Conservation (phyloP, 2,797 vertebrate genomes). For the Lepus oiostolus region DNA sequence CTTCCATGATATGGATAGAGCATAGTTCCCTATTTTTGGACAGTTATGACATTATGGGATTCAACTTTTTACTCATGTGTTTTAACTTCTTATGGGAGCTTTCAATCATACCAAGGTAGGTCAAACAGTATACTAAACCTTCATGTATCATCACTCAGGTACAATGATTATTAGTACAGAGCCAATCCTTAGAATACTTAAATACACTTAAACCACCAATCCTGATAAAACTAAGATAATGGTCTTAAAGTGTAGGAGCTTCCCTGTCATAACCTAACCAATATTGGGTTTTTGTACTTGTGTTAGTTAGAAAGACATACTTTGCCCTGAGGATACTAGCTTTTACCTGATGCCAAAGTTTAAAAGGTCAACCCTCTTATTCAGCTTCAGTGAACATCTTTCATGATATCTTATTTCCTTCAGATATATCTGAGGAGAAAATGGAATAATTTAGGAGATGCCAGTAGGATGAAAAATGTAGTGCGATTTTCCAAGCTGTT, state of each 20-base stretch:
- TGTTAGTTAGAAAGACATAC: not conserved
- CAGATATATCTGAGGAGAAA: slow-evolving; percentile 60
- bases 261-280: slow-evolving; percentile 25
- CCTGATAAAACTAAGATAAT: slow-evolving; percentile 46
- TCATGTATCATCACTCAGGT: not conserved
- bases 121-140: not conserved
- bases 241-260: not conserved
- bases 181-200: not conserved
- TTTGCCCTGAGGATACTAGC: not conserved
- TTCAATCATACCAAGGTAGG: slow-evolving; percentile 9
- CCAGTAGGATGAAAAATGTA: slow-evolving; percentile 71
- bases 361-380: not conserved
- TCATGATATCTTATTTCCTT: slow-evolving; percentile 66
- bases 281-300: slow-evolving; percentile 14
- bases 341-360: slow-evolving; percentile 41
- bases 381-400: slow-evolving; percentile 46
- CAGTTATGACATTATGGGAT: not conserved
- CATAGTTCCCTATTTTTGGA: slow-evolving; percentile 24
- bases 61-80: not conserved
- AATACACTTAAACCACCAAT: not conserved
- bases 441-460: slow-evolving; percentile 74
- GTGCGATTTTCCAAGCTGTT: slow-evolving; percentile 67
- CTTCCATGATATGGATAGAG: not conserved
- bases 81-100: slow-evolving; percentile 20
- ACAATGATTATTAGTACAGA: not conserved